Evolutionary conservation across 2,113 vertebrate species (phyloP).

Genomic region (Aspiorhynchus laticeps): DNA sequence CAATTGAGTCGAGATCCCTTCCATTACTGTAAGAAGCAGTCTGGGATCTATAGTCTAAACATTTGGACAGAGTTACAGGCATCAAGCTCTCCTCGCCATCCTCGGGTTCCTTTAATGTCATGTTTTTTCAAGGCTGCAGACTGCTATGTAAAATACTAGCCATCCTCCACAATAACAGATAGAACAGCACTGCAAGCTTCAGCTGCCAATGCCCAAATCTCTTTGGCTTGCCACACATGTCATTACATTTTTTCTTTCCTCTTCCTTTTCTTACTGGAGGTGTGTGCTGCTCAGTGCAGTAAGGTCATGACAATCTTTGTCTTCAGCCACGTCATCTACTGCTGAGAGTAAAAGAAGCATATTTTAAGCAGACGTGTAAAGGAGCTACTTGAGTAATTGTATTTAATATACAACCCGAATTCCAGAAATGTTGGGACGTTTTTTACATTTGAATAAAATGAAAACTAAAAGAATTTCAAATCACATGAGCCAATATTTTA

Average conservation of each 20-base stretch:
- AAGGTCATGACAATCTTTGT: slow-evolving; percentile 52
- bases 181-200: slow-evolving; percentile 50
- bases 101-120: slow-evolving; percentile 60
- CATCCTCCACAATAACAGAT: slow-evolving; percentile 65
- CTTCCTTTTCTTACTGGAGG: slow-evolving; percentile 63
- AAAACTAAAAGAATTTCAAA: too few relatives aligned
- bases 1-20: slow-evolving; percentile 3
- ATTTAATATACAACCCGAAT: too few relatives aligned
- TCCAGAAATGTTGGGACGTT: too few relatives aligned
- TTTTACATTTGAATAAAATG: too few relatives aligned
- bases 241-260: slow-evolving; percentile 65
- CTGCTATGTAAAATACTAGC: slow-evolving; percentile 64
- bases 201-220: slow-evolving; percentile 61
- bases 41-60: slow-evolving; percentile 36
- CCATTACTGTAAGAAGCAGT: slow-evolving; percentile 24
- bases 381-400: neutral
- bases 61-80: slow-evolving; percentile 5
- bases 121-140: slow-evolving; percentile 66
- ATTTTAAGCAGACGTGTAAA: neutral
- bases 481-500: too few relatives aligned
- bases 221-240: slow-evolving; percentile 64
- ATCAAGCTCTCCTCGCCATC: slow-evolving; percentile 38
- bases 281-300: slow-evolving; percentile 60
- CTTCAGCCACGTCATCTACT: slow-evolving; percentile 74
- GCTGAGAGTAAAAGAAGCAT: slow-evolving; percentile 46